These are phyloP conservation scores for Drosophila kikkawai DNA, from an alignment of 1,140 invertebrate genomes.

Conservation along the genomic window DNA sequence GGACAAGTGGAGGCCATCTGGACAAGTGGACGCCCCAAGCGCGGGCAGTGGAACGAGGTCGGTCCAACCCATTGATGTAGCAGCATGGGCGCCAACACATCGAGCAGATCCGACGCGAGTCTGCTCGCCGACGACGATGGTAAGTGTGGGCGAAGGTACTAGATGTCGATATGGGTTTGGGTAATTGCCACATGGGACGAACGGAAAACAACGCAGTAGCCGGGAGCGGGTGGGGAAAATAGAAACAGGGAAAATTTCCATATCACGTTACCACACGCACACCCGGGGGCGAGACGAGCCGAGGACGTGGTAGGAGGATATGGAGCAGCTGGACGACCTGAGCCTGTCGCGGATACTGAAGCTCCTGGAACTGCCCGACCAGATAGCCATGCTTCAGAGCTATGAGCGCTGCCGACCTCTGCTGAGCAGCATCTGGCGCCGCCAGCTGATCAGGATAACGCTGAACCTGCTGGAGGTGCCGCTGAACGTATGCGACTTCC, in stretches of 20 bases:
- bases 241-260: slow-evolving; percentile 23
- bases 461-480: slow-evolving; percentile 59
- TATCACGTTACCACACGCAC: slow-evolving; percentile 14
- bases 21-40: not conserved
- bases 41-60: slow-evolving; percentile 14
- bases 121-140: slow-evolving; percentile 82
- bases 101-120: slow-evolving; percentile 81
- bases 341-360: slow-evolving; percentile 57
- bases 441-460: slow-evolving; percentile 36
- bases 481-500: slow-evolving; percentile 35
- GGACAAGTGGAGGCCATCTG: not conserved
- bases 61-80: slow-evolving; percentile 64
- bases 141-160: slow-evolving; percentile 36
- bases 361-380: slow-evolving; percentile 48
- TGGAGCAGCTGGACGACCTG: slow-evolving; percentile 67
- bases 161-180: not conserved
- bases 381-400: slow-evolving; percentile 60
- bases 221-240: slow-evolving; percentile 10
- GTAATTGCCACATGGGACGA: slow-evolving; percentile 7
- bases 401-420: slow-evolving; percentile 41
- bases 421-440: slow-evolving; percentile 64
- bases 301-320: slow-evolving; percentile 10
- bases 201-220: slow-evolving; percentile 37
- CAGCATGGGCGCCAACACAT: slow-evolving; percentile 82
- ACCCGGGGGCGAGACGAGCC: not conserved